Evolutionary conservation across 1,140 invertebrate species (phyloP).

Genomic region (Himalopsyche phryganea): DNA sequence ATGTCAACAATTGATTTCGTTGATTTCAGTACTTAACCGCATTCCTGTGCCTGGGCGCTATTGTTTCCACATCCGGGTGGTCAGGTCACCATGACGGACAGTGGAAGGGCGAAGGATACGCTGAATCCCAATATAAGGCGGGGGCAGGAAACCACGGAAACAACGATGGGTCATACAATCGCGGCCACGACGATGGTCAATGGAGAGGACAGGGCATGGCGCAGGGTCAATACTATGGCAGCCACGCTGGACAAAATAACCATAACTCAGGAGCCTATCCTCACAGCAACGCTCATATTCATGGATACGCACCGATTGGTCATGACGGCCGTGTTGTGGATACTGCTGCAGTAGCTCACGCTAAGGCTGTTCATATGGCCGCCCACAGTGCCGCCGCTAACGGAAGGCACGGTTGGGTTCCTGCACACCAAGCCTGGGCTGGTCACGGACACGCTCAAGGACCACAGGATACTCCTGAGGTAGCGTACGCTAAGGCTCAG

Average conservation of each 20-base stretch:
- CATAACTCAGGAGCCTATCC: not conserved
- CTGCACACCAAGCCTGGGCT: slow-evolving; percentile 5
- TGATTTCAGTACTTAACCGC: slow-evolving; percentile 6
- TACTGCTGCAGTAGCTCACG: slow-evolving; percentile 48
- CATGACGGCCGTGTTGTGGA: slow-evolving; percentile 42
- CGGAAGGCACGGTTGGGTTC: slow-evolving; percentile 4
- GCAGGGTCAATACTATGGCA: not conserved
- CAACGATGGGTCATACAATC: not conserved
- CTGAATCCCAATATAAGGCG: slow-evolving; percentile 17
- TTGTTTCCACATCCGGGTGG: slow-evolving; percentile 1
- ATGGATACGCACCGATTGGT: slow-evolving; percentile 35
- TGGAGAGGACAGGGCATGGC: slow-evolving; percentile 4
- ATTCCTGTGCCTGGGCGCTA: slow-evolving; percentile 13
- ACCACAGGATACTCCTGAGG: slow-evolving; percentile 51
- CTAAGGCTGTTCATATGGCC: slow-evolving; percentile 43
- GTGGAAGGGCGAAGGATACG: slow-evolving; percentile 25
- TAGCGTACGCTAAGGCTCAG: slow-evolving; percentile 48
- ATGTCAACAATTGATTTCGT: too few relatives aligned
- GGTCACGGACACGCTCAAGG: not conserved
- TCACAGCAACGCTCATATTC: not conserved
- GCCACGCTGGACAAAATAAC: not conserved
- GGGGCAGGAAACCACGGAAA: not conserved
- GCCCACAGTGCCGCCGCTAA: slow-evolving; percentile 30
- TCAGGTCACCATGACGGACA: slow-evolving; percentile 16
- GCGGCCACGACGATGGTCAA: not conserved